These are phyloP conservation scores for Aurelia coerulea DNA, from an alignment of 30 jellyfish, hydroid and myxozoan genomes.

Conservation along the genomic window DNA sequence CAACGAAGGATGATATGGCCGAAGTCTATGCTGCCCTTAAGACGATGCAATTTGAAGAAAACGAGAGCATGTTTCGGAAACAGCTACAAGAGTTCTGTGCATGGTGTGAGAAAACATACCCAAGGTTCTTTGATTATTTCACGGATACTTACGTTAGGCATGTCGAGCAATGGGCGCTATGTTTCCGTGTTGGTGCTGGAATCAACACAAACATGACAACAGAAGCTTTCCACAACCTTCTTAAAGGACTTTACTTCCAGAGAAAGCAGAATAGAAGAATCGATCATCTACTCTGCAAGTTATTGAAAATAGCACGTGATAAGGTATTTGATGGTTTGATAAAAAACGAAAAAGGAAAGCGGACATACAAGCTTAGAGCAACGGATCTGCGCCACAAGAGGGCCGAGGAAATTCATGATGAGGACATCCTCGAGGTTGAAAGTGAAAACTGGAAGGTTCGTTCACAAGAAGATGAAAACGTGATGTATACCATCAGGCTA, in stretches of 20 bases:
- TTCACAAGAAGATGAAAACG: background rate
- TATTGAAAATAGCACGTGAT: background rate
- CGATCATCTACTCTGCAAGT: background rate
- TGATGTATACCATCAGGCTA: background rate
- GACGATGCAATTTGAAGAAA: conserved; percentile 34
- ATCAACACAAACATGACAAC: background rate
- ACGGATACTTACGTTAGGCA: background rate
- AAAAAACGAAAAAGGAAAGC: background rate
- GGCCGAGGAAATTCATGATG: background rate
- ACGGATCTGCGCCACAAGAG: background rate
- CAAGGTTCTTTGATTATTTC: background rate
- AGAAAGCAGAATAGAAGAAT: background rate
- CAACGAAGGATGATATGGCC: conserved; percentile 36
- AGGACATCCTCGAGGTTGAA: background rate
- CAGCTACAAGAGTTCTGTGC: conserved; percentile 19
- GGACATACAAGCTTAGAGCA: background rate
- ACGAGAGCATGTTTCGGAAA: conserved; percentile 15
- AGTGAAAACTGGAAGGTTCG: background rate
- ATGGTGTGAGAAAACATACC: conserved; percentile 23
- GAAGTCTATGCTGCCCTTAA: no score
- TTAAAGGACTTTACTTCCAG: no score
- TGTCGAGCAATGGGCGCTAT: background rate
- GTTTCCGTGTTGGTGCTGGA: conserved; percentile 5
- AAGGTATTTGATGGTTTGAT: background rate
- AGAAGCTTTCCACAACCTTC: no score